Conservation (phyloP, 2,888 invertebrate genomes). For the Drosophila limbata region DNA sequence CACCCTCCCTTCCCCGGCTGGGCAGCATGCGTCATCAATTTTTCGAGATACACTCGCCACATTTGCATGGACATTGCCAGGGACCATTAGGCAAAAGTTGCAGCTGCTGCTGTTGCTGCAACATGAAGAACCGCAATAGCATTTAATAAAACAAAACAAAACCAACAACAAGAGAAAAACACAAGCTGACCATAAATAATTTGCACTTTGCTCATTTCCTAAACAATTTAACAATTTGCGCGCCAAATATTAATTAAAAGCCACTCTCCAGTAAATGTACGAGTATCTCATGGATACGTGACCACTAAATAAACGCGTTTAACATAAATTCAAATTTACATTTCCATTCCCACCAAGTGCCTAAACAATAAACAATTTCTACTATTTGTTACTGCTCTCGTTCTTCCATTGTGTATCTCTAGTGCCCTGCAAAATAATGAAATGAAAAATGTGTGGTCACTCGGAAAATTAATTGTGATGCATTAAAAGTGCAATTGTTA, state of each 20-base stretch:
- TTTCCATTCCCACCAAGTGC: conserved; percentile 21
- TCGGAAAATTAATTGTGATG: conserved; percentile 73
- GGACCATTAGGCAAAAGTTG: conserved; percentile 65
- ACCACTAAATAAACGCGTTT: conserved; percentile 74
- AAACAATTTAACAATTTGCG: conserved; percentile 63
- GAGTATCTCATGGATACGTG: conserved; percentile 53
- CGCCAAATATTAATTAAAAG: conserved; percentile 72
- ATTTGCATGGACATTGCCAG: conserved; percentile 70
- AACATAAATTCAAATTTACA: conserved; percentile 66
- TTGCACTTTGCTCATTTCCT: conserved; percentile 50
- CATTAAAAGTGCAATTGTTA: conserved; percentile 71
- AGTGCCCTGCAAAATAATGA: conserved; percentile 50
- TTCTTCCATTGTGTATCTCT: conserved; percentile 17
- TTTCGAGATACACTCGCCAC: conserved; percentile 60
- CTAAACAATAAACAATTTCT: conserved; percentile 13
- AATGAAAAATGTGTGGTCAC: conserved; percentile 73
- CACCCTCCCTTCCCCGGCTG: not conserved
- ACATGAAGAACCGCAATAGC: conserved; percentile 51
- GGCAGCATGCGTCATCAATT: conserved; percentile 72
- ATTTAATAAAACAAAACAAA: conserved; percentile 44
- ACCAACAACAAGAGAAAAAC: conserved; percentile 10
- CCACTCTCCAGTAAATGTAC: conserved; percentile 34
- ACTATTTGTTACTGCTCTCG: conserved; percentile 9
- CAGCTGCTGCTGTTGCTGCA: conserved; percentile 42
- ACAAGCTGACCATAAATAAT: conserved; percentile 56